These are phyloP conservation scores for Hemistola chrysoprasaria DNA, from an alignment of 2,888 invertebrate species.

Conservation along the genomic window DNA sequence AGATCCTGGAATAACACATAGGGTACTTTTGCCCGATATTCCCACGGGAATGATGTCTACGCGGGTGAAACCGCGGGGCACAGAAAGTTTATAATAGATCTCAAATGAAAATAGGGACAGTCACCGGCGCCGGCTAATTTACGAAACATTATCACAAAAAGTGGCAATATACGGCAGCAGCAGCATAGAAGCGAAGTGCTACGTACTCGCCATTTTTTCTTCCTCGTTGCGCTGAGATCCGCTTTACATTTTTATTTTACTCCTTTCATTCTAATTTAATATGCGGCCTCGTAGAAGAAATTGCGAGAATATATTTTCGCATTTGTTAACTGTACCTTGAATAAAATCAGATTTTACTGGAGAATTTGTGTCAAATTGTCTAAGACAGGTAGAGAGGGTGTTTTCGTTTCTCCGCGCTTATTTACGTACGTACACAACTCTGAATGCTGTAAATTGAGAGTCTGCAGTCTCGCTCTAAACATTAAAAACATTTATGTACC, in stretches of 20 bases:
- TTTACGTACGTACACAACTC: slow-evolving; percentile 25
- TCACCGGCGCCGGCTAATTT: slow-evolving; percentile 16
- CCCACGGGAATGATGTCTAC: too few species aligned
- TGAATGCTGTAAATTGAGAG: not conserved
- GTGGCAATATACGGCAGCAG: slow-evolving; percentile 28
- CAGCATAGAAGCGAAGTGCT: slow-evolving; percentile 28
- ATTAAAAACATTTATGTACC: too few species aligned
- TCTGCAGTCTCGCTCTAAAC: too few species aligned
- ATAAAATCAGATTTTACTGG: slow-evolving; percentile 55
- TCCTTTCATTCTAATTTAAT: slow-evolving; percentile 73
- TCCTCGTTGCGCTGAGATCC: slow-evolving; percentile 53
- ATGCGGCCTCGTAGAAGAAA: slow-evolving; percentile 66
- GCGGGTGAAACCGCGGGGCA: too few species aligned
- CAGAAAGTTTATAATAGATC: too few species aligned
- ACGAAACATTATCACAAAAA: slow-evolving; percentile 29
- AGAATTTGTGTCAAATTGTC: slow-evolving; percentile 47
- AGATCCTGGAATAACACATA: too few species aligned
- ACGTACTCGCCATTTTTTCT: slow-evolving; percentile 46
- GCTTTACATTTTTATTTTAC: slow-evolving; percentile 71
- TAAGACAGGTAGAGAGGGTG: slow-evolving; percentile 33
- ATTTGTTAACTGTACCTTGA: slow-evolving; percentile 61
- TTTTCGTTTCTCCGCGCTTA: slow-evolving; percentile 21
- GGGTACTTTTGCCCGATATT: too few species aligned
- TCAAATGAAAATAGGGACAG: not conserved
- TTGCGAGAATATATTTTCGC: slow-evolving; percentile 64